phyloP scores from a whole-genome alignment of 2,888 invertebrate genomes.

The Pyrrhosoma nymphula region DNA sequence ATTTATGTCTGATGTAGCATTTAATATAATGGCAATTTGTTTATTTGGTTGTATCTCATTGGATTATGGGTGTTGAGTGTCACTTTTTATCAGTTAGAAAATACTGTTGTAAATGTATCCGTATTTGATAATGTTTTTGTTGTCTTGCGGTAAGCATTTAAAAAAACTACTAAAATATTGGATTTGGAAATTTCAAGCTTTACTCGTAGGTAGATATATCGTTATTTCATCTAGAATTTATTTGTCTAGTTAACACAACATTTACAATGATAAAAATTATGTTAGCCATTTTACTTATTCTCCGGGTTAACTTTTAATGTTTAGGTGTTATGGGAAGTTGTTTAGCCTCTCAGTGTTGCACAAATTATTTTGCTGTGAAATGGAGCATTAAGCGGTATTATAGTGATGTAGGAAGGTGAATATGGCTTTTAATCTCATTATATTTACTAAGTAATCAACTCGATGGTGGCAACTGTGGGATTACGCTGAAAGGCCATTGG shows the following conservation, averaged over 20 bases:
- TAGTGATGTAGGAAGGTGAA: constrained; percentile 54
- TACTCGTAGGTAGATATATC: constrained; percentile 52
- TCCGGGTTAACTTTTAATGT: constrained; percentile 38
- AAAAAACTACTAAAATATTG: constrained; percentile 44
- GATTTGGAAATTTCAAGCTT: constrained; percentile 48
- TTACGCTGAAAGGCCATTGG: constrained; percentile 51
- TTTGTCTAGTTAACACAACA: constrained; percentile 55
- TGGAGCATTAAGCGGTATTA: constrained; percentile 50
- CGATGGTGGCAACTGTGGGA: constrained; percentile 22
- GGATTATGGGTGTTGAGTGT: constrained; percentile 61
- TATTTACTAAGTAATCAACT: constrained; percentile 65
- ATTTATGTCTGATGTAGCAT: constrained; percentile 64
- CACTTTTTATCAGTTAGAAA: constrained; percentile 56
- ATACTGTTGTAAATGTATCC: constrained; percentile 54
- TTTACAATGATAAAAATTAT: constrained; percentile 40
- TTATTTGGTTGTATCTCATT: constrained; percentile 59
- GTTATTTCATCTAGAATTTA: constrained; percentile 57
- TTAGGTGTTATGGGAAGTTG: constrained; percentile 55
- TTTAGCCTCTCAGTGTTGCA: constrained; percentile 64
- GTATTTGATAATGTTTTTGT: constrained; percentile 62
- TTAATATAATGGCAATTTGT: constrained; percentile 61
- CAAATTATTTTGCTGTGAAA: constrained; percentile 67
- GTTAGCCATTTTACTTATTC: constrained; percentile 49
- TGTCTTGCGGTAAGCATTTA: constrained; percentile 51
- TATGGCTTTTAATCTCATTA: constrained; percentile 63